Evolutionary conservation across 2,888 invertebrate genomes (phyloP), one percentile per base, ranked within the genome.

Genomic region (Epistrophe grossulariae): DNA sequence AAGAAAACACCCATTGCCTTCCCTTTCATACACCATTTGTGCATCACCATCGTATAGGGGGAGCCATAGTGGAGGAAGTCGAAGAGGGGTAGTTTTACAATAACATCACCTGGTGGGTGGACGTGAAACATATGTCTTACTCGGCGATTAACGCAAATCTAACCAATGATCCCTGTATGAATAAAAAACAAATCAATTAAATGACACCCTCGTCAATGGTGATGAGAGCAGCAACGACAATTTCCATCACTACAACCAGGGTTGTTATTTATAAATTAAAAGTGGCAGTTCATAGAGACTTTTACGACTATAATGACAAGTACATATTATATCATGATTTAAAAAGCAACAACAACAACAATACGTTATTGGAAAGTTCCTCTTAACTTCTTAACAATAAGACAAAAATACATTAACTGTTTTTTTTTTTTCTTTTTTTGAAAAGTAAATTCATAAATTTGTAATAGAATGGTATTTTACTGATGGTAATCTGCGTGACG

Each of bases 161-260:
- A 89, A 90, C 88, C 77, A 77, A 88, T 90, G 90, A 91, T 91
- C 91, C 87, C 91, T 90, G 90, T 90, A 90, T 91, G 92, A 91
- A 92, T 91, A 91, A 92, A 92, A 92, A 92, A 91, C 92, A 91
- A 92, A 92, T 92, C 92, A 92, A 92, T 92, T 92, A 92, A 90
- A 84, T 88, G 79, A 74, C 80, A 76, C 81, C 82, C 80, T 82
- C 83, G 76, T 87, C 88, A 84, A 79, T 73, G 80, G 24, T 77
- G 84, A 80, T 59, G 73, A 79, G 50, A 79, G 84, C 80, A 79
- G 73, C 72, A 85, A 62, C 59, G 72, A 73, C 79, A 71, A 35
- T 70, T n/a, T 59, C 28, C 5, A 43, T 19, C 19, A 31, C 38
- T 13, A 10, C 15, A 38, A 28, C 15, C 70, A 70, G 70, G 40